Evolutionary conservation across 2,888 invertebrate genomes (phyloP), one percentile per base, ranked within the genome.

Genomic region (Tetragonula carbonaria): DNA sequence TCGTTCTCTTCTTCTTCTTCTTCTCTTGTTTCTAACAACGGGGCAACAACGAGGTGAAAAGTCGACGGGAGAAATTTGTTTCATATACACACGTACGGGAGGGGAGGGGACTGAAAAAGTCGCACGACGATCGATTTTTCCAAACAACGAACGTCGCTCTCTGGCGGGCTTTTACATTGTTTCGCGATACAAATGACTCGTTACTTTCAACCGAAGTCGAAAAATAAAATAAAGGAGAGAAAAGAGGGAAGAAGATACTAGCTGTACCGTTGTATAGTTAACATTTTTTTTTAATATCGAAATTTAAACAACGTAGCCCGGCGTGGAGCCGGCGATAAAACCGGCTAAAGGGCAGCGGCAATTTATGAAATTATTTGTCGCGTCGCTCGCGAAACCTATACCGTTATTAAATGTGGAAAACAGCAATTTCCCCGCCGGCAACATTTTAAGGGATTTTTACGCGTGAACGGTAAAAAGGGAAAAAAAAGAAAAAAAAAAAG

Each of bases 391-490:
- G 28, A 59, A 57, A 71, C 57, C 63, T 71, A 51, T 57, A 70
- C 16, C 73, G 38, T 74, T 70, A 74, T 74, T 73, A 68, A 82
- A 70, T 38, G 62, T 74, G 79, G 50, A 65, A 65, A 80, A 70
- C 65, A 65, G 59, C 71, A 65, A 82, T 79, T 68, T 79, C 62
- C 62, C 65, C 33, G 51, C n/a, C 28, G 55, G 68, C 38, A 57
- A 70, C 70, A 70, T 65, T 82, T 82, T 63, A 71, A 65, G 51
- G 65, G 63, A 59, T 74, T 70, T 80, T 80, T 80, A 65, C 65
- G 57, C 21, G 70, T 33, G 16, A 38, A 5, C 11, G 51, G 53
- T 51, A 28, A n/a, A 45, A 33, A 28, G 28, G 28, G 28, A 5
- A 18, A 23, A n/a, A 14, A n/a, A 6, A 23, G 23, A 18, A 2